A percentile compares a stretch with the other conserved stretches of the same genome.
These are phyloP conservation scores for Lissonota sp. DNA, from an alignment of 2,888 invertebrate species.

Conservation along the genomic window DNA sequence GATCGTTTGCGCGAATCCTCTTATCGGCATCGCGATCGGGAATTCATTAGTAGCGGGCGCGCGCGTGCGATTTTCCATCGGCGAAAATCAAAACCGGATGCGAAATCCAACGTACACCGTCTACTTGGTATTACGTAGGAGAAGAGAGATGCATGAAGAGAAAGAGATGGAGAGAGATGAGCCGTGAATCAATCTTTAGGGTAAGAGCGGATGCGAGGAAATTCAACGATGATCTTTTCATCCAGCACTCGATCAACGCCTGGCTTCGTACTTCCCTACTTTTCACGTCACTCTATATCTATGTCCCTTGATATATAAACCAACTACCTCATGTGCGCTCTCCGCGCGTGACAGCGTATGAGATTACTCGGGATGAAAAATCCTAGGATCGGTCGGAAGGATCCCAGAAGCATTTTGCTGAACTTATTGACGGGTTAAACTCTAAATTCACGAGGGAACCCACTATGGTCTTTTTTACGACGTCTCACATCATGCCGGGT, in stretches of 20 bases:
- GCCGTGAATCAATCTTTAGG: constrained; percentile 42
- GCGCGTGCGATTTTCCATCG: constrained; percentile 50
- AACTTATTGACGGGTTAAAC: too few relatives aligned
- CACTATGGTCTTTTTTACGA: too few relatives aligned
- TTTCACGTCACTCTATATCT: too few relatives aligned
- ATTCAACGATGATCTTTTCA: constrained; percentile 43
- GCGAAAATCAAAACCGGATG: constrained; percentile 76
- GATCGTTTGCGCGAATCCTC: constrained; percentile 45
- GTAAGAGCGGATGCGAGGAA: constrained; percentile 18
- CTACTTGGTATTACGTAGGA: neutral
- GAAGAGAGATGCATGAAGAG: constrained; percentile 2
- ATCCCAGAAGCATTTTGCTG: too few relatives aligned
- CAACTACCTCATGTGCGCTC: too few relatives aligned
- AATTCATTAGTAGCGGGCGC: constrained; percentile 69
- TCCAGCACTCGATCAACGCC: constrained; percentile 43
- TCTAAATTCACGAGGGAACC: too few relatives aligned
- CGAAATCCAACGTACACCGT: constrained; percentile 65
- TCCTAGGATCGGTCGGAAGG: too few relatives aligned
- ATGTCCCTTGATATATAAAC: too few relatives aligned
- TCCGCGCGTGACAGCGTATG: too few relatives aligned
- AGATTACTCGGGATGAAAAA: too few relatives aligned
- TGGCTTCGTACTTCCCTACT: neutral
- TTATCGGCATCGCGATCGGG: constrained; percentile 72
- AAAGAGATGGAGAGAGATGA: constrained; percentile 5
- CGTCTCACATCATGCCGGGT: too few relatives aligned